Evolutionary conservation across 2,113 vertebrate species (phyloP).

Genomic region (Varanus salvator): DNA sequence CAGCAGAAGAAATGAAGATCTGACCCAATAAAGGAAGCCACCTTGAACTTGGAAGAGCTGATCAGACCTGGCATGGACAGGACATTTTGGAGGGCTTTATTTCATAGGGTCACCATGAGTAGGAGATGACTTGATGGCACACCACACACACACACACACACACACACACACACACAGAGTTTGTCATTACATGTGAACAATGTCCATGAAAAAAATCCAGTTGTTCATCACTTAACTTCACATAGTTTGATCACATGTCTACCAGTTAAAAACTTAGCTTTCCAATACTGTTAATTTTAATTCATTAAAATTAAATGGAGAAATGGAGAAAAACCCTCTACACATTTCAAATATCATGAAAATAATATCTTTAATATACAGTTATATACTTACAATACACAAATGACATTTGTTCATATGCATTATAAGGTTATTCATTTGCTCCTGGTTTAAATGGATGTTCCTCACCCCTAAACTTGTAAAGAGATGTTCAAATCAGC

Average conservation of each 20-base stretch:
- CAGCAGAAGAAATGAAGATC: too few species aligned
- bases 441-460: slow-evolving; percentile 74
- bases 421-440: slow-evolving; percentile 71
- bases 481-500: slow-evolving; percentile 62
- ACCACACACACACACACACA: too few species aligned
- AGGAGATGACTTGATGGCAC: too few species aligned
- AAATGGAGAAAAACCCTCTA: slow-evolving; percentile 35
- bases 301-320: neutral
- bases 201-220: neutral
- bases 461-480: slow-evolving; percentile 60
- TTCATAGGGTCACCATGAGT: too few species aligned
- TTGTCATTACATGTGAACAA: too few species aligned
- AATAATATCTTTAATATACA: slow-evolving; percentile 79
- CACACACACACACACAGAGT: too few species aligned
- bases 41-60: too few species aligned
- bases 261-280: neutral
- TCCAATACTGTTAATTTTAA: slow-evolving; percentile 15
- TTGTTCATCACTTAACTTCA: slow-evolving; percentile 13
- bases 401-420: slow-evolving; percentile 67
- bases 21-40: too few species aligned
- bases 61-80: too few species aligned
- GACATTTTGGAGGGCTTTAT: too few species aligned
- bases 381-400: slow-evolving; percentile 70
- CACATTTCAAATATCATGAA: slow-evolving; percentile 67
- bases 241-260: slow-evolving; percentile 13